phyloP scores from a whole-genome alignment of 2,888 invertebrate species.

The Euspilapteryx auroguttella region DNA sequence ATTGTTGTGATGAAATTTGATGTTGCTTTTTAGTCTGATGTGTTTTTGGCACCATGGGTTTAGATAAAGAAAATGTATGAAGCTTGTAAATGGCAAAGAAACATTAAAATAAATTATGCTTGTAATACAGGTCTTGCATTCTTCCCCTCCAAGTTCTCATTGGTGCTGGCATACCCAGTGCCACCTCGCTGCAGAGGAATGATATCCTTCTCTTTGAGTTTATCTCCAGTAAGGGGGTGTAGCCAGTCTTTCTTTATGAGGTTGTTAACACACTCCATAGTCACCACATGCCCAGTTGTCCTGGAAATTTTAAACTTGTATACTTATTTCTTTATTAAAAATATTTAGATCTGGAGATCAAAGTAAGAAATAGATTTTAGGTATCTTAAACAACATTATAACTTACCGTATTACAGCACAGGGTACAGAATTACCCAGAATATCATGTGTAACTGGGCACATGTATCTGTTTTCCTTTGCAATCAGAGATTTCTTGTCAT shows the following conservation, averaged over 20 bases:
- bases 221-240: slow-evolving; percentile 88
- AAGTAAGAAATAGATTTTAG: too few species aligned
- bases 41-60: too few species aligned
- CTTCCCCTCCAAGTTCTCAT: slow-evolving; percentile 80
- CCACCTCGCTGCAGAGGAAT: slow-evolving; percentile 93
- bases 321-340: too few species aligned
- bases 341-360: too few species aligned
- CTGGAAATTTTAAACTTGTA: slow-evolving; percentile 14
- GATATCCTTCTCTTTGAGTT: slow-evolving; percentile 87
- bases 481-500: slow-evolving; percentile 84
- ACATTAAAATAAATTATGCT: too few species aligned
- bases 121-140: slow-evolving; percentile 82
- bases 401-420: slow-evolving; percentile 80
- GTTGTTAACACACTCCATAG: slow-evolving; percentile 95
- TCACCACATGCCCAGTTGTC: slow-evolving; percentile 90
- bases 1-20: too few species aligned
- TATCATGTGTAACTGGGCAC: slow-evolving; percentile 97
- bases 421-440: slow-evolving; percentile 91
- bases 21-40: too few species aligned
- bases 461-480: slow-evolving; percentile 91
- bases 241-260: slow-evolving; percentile 96
- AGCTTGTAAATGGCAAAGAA: too few species aligned
- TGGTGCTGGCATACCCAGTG: slow-evolving; percentile 90
- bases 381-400: too few species aligned
- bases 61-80: too few species aligned